Conservation (phyloP, 2,888 invertebrate genomes). For the Cotesia congregata region DNA sequence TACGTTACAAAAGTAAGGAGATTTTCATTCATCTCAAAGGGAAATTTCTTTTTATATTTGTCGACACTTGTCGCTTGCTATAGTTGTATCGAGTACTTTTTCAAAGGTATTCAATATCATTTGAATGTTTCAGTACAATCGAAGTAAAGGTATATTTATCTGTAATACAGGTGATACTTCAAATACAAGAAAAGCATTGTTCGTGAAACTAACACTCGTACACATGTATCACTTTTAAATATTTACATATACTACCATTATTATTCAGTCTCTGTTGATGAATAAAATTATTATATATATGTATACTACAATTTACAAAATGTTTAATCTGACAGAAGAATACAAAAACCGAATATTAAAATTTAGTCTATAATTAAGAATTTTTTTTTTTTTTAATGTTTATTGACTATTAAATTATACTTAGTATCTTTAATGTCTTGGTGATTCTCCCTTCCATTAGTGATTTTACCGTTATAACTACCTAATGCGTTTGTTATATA, state of each 20-base stretch:
- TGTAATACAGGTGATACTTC: not conserved
- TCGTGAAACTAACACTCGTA: not conserved
- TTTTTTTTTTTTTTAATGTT: constrained; percentile 16
- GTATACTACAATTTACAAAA: not conserved
- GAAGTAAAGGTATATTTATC: not conserved
- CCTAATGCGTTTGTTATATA: constrained; percentile 49
- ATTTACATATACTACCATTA: not conserved
- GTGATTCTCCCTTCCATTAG: constrained; percentile 40
- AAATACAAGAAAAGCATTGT: not conserved
- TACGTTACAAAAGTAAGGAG: not conserved
- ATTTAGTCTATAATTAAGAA: not conserved
- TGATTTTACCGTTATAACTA: constrained; percentile 60
- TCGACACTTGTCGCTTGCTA: not conserved
- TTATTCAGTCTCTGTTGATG: not conserved
- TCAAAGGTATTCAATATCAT: constrained; percentile 5
- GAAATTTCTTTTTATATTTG: constrained; percentile 7
- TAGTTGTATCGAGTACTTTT: not conserved
- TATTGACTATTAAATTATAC: not conserved
- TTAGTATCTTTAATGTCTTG: constrained; percentile 19
- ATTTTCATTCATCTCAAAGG: not conserved
- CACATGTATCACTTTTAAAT: not conserved
- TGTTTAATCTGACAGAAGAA: not conserved
- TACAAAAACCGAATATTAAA: not conserved
- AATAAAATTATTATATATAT: not conserved
- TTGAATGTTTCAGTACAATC: not conserved